These are phyloP conservation scores for Micromussa lordhowensis DNA, from an alignment of 92 coral and sea anemone genomes.

Conservation along the genomic window DNA sequence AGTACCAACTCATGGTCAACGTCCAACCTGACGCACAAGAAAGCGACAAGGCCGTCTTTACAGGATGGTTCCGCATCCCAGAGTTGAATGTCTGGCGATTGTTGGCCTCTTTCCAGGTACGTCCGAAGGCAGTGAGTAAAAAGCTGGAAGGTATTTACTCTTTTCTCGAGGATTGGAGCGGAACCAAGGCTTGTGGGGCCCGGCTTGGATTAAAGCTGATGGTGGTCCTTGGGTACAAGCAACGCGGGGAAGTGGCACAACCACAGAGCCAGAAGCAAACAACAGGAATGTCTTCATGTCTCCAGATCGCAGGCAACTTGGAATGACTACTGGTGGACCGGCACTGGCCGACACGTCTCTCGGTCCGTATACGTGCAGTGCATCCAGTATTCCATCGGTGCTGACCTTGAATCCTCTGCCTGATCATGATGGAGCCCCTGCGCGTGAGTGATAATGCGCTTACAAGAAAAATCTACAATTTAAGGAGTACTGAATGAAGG, in stretches of 20 bases:
- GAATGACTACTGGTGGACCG: constrained; percentile 45
- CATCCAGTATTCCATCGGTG: constrained; percentile 29
- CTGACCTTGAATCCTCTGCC: constrained; percentile 43
- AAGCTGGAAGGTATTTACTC: constrained; percentile 19
- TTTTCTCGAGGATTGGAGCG: constrained; percentile 35
- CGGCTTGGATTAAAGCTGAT: constrained; percentile 43
- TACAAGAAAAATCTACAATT: not conserved
- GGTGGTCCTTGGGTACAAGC: constrained; percentile 29
- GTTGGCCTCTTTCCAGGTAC: constrained; percentile 46
- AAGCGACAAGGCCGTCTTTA: constrained; percentile 40
- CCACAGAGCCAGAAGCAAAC: constrained; percentile 19
- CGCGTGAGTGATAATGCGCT: not conserved
- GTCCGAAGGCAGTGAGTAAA: constrained; percentile 14
- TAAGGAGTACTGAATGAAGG: not conserved
- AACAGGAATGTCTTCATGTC: constrained; percentile 46
- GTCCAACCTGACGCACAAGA: constrained; percentile 28
- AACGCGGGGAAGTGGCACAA: constrained; percentile 30
- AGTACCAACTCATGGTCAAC: constrained; percentile 46
- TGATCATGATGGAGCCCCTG: constrained; percentile 27
- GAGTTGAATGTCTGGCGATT: constrained; percentile 45
- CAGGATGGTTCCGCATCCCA: constrained; percentile 51
- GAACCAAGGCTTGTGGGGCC: constrained; percentile 33
- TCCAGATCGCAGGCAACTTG: constrained; percentile 13
- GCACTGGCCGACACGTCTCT: constrained; percentile 31
- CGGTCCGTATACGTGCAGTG: constrained; percentile 26